Conservation (phyloP, 2,888 invertebrate species). For the Lydus trimaculatus region DNA sequence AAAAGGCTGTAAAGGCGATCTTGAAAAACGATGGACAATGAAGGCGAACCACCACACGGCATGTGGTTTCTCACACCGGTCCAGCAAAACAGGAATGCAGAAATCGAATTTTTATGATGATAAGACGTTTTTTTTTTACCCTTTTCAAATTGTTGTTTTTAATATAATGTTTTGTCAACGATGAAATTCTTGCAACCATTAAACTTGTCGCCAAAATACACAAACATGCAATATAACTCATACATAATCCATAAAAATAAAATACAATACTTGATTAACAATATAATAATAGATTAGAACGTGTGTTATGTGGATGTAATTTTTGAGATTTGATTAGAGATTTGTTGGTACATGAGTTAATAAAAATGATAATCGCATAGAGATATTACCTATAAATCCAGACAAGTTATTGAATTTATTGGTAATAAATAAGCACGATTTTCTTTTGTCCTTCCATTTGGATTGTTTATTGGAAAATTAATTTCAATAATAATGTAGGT, state of each 20-base stretch:
- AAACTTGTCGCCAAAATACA: background rate
- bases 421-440: constrained; percentile 19
- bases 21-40: constrained; percentile 48
- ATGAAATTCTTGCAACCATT: background rate
- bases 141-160: background rate
- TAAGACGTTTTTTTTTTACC: background rate
- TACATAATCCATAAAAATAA: background rate
- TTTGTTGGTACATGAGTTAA: constrained; percentile 6
- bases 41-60: constrained; percentile 37
- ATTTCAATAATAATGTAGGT: background rate
- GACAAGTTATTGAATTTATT: constrained; percentile 27
- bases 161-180: background rate
- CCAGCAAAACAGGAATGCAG: constrained; percentile 2
- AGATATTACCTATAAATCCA: constrained; percentile 32
- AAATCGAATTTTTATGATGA: constrained; percentile 3
- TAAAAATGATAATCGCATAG: constrained; percentile 28
- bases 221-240: background rate
- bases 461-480: background rate
- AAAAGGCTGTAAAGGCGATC: constrained; percentile 45
- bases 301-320: background rate
- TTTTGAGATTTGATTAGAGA: background rate
- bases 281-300: background rate
- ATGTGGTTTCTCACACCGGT: constrained; percentile 35
- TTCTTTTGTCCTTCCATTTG: background rate
- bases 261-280: constrained; percentile 1